phyloP scores from a whole-genome alignment of 2,888 invertebrate genomes.

The Meteorus cinctellus region DNA sequence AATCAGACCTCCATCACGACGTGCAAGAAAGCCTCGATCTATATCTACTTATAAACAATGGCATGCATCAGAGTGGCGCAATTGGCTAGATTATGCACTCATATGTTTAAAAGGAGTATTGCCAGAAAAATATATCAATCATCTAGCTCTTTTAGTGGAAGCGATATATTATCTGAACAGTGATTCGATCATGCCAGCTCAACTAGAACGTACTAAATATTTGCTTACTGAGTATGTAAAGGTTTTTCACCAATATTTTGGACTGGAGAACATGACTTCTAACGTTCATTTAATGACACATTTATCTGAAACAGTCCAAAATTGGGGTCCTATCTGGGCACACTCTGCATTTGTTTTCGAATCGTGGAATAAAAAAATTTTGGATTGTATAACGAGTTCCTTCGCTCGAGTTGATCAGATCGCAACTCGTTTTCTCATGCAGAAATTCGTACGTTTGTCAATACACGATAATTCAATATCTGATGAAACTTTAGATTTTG shows the following conservation, averaged over 20 bases:
- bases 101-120: conserved; percentile 29
- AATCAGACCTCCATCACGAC: conserved; percentile 36
- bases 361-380: conserved; percentile 41
- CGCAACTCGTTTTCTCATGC: conserved; percentile 27
- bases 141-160: conserved; percentile 26
- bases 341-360: conserved; percentile 39
- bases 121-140: conserved; percentile 17
- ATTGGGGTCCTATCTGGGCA: conserved; percentile 37
- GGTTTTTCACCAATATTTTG: conserved; percentile 32
- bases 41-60: conserved; percentile 24
- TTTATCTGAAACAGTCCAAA: conserved; percentile 30
- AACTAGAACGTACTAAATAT: too few species aligned
- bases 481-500: too few species aligned
- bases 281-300: conserved; percentile 38
- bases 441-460: background rate
- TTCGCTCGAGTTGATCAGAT: conserved; percentile 25
- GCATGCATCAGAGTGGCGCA: conserved; percentile 42
- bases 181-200: conserved; percentile 3
- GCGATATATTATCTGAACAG: conserved; percentile 39
- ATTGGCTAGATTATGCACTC: too few species aligned
- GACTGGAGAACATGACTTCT: conserved; percentile 33
- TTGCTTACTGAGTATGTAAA: conserved; percentile 6
- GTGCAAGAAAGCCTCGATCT: conserved; percentile 28
- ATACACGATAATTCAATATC: too few species aligned
- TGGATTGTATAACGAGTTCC: conserved; percentile 30